A percentile compares a stretch with the other conserved stretches of the same genome.
These are phyloP conservation scores for Xenopus petersii DNA, from an alignment of 2,797 vertebrate genomes.

Conservation along the genomic window DNA sequence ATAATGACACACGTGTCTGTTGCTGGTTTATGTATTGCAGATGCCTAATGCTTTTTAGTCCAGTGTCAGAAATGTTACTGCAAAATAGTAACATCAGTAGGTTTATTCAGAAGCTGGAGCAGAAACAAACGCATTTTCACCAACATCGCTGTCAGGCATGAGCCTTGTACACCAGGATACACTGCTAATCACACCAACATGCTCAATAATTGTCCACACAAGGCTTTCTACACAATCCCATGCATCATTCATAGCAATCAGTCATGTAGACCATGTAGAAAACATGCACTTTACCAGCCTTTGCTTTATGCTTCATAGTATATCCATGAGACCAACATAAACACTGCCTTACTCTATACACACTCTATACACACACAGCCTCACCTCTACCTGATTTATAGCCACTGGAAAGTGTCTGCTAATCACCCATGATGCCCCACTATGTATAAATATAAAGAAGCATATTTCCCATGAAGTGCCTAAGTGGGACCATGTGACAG, in stretches of 20 bases:
- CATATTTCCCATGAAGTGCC: too few species aligned
- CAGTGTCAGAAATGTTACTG: background rate
- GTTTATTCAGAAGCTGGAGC: too few species aligned
- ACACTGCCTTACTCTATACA: background rate
- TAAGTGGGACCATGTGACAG: too few species aligned
- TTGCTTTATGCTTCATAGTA: too few species aligned
- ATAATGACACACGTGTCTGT: too few species aligned
- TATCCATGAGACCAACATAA: background rate
- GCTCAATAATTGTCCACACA: background rate
- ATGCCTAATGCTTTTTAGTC: background rate
- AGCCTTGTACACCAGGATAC: too few species aligned
- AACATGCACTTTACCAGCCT: background rate
- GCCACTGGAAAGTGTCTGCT: conserved; percentile 14
- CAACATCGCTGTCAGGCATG: background rate
- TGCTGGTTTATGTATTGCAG: background rate
- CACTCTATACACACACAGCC: background rate
- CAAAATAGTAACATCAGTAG: too few species aligned
- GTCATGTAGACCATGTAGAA: background rate
- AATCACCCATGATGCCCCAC: background rate
- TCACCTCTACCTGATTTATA: background rate
- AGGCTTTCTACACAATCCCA: background rate
- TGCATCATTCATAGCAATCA: conserved; percentile 10
- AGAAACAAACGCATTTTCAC: background rate
- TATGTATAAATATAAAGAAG: too few species aligned
- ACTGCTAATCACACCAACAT: background rate